phyloP scores from a whole-genome alignment of 2,888 invertebrate genomes.

The Ennomos quercinarius region DNA sequence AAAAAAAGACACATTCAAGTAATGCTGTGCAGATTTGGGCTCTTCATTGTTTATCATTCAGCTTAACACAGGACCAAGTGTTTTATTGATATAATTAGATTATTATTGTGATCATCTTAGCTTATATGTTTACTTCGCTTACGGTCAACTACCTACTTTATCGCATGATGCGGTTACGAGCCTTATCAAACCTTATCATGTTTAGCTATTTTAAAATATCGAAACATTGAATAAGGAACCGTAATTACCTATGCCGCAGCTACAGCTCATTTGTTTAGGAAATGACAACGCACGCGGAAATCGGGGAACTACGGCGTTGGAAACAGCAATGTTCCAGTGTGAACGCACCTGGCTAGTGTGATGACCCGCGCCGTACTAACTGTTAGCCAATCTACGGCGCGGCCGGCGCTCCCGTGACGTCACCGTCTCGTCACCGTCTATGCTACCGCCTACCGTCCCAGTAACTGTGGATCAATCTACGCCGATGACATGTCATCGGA shows the following conservation, averaged over 20 bases:
- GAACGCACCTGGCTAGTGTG: constrained; percentile 74
- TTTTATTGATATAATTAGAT: no score
- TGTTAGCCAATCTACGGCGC: constrained; percentile 34
- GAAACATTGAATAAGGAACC: no score
- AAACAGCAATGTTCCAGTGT: constrained; percentile 48
- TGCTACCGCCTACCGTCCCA: constrained; percentile 3
- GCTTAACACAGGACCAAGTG: no score
- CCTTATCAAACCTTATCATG: no score
- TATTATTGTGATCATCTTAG: no score
- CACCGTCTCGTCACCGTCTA: constrained; percentile 68
- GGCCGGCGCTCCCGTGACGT: constrained; percentile 78
- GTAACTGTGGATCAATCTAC: constrained; percentile 25
- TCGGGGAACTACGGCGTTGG: constrained; percentile 50
- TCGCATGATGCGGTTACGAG: no score
- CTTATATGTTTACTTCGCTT: no score
- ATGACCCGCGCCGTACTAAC: constrained; percentile 62
- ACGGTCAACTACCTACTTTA: no score
- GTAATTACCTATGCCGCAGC: constrained; percentile 9
- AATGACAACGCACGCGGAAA: constrained; percentile 52
- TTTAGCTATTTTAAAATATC: no score
- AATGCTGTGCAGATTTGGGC: no score
- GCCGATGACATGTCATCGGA: constrained; percentile 55
- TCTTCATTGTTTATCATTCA: no score
- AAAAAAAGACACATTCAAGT: no score
- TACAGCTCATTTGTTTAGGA: constrained; percentile 37